phyloP scores from a whole-genome alignment of 2,888 invertebrate species.

The Lordiphosa andalusiaca region DNA sequence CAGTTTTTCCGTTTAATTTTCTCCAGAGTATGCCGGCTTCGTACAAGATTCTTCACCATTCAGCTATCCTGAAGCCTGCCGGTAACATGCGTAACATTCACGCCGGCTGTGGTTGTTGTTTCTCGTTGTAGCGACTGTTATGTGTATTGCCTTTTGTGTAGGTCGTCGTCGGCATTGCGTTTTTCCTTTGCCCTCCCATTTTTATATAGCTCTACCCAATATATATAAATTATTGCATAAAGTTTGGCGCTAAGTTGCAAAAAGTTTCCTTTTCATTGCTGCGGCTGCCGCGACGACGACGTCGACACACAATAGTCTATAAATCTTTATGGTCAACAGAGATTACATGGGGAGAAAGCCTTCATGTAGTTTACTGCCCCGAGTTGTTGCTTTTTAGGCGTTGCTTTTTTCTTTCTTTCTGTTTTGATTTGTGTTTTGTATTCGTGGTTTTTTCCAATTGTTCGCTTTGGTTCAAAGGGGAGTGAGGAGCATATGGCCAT shows the following conservation, averaged over 20 bases:
- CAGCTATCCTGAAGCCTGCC: not conserved
- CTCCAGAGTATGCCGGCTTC: slow-evolving; percentile 32
- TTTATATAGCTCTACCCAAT: slow-evolving; percentile 51
- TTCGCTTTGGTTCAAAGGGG: slow-evolving; percentile 11
- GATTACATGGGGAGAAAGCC: slow-evolving; percentile 66
- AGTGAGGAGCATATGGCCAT: slow-evolving; percentile 60
- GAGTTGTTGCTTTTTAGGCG: slow-evolving; percentile 66
- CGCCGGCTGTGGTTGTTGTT: slow-evolving; percentile 25
- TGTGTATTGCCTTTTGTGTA: slow-evolving; percentile 62
- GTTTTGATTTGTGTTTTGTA: slow-evolving; percentile 66
- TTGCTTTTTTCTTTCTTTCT: slow-evolving; percentile 31
- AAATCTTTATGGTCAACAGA: slow-evolving; percentile 76
- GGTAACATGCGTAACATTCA: slow-evolving; percentile 38
- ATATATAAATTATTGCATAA: slow-evolving; percentile 78
- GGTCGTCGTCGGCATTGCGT: slow-evolving; percentile 55
- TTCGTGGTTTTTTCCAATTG: slow-evolving; percentile 38
- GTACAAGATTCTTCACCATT: slow-evolving; percentile 2
- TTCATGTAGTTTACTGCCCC: slow-evolving; percentile 66
- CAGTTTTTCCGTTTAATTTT: no score
- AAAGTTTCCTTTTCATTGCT: slow-evolving; percentile 75
- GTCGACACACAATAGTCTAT: slow-evolving; percentile 74
- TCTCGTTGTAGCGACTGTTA: slow-evolving; percentile 51
- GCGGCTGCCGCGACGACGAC: slow-evolving; percentile 45
- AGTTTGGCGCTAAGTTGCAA: slow-evolving; percentile 77
- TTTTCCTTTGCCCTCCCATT: slow-evolving; percentile 33